A percentile compares a stretch with the other conserved stretches of the same genome.
phyloP scores from a whole-genome alignment of 2,888 invertebrate species.

The Trissolcus brochymenae region DNA sequence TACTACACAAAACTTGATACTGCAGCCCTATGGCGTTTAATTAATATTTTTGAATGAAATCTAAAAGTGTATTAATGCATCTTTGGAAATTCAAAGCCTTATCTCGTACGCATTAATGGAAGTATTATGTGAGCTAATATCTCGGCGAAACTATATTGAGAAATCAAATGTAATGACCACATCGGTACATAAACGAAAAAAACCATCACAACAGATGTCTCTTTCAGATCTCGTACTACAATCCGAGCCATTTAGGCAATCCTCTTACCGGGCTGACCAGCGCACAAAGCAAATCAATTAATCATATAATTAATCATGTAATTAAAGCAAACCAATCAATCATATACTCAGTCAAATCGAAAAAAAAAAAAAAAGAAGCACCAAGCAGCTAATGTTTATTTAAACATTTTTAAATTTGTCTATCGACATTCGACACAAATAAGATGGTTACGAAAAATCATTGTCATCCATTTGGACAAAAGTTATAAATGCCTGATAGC shows the following conservation, averaged over 20 bases:
- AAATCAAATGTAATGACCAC: conserved; percentile 28
- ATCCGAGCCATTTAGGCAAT: conserved; percentile 26
- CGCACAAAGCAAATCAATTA: conserved; percentile 21
- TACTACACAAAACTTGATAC: too few relatives aligned
- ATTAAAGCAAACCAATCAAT: conserved; percentile 1
- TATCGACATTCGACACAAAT: not conserved
- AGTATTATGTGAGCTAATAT: too few relatives aligned
- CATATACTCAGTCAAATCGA: not conserved
- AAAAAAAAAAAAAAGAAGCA: not conserved
- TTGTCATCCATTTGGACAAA: too few relatives aligned
- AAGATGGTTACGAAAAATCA: too few relatives aligned
- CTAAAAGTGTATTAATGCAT: not conserved
- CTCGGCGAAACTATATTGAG: conserved; percentile 15
- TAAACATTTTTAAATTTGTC: not conserved
- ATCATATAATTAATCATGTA: conserved; percentile 6
- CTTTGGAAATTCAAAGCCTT: not conserved
- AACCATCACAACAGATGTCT: conserved; percentile 35
- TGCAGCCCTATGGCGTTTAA: too few relatives aligned
- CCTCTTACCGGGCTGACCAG: conserved; percentile 33
- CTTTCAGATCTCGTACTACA: conserved; percentile 22
- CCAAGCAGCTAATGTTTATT: not conserved
- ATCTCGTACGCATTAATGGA: too few relatives aligned
- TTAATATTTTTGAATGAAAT: not conserved
- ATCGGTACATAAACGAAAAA: conserved; percentile 12
- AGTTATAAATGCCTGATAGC: too few relatives aligned